Conservation (phyloP, 2,888 invertebrate genomes). For the Peribatodes rhomboidaria region DNA sequence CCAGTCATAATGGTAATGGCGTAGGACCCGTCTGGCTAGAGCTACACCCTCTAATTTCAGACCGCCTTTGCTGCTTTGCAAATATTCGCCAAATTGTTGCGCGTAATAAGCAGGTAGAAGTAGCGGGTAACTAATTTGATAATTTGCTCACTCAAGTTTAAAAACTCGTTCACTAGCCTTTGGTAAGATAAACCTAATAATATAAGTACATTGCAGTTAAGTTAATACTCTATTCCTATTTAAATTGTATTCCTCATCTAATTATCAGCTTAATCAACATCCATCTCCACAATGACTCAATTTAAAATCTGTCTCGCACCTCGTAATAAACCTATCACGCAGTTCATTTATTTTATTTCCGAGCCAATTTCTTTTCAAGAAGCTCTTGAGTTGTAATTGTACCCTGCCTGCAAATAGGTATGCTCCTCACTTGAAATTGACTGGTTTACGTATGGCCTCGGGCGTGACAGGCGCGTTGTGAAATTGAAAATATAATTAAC, state of each 20-base stretch:
- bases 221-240: neutral
- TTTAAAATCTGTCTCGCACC: conserved; percentile 31
- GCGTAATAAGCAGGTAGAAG: conserved; percentile 28
- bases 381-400: conserved; percentile 51
- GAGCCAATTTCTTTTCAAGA: conserved; percentile 45
- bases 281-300: conserved; percentile 29
- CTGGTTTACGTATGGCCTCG: conserved; percentile 55
- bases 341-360: conserved; percentile 47
- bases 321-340: conserved; percentile 40
- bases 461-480: conserved; percentile 66
- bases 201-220: neutral
- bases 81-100: conserved; percentile 36
- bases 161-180: conserved; percentile 1
- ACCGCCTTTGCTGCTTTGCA: conserved; percentile 37
- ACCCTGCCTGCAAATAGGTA: conserved; percentile 54
- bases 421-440: conserved; percentile 59
- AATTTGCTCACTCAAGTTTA: conserved; percentile 18
- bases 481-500: conserved; percentile 82
- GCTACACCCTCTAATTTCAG: conserved; percentile 41
- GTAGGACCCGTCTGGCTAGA: conserved; percentile 37
- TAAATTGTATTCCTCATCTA: conserved; percentile 9
- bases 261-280: conserved; percentile 25
- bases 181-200: neutral
- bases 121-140: conserved; percentile 23
- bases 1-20: conserved; percentile 39